Conservation (phyloP, 2,888 invertebrate genomes). For the Sclerodermus sp. region DNA sequence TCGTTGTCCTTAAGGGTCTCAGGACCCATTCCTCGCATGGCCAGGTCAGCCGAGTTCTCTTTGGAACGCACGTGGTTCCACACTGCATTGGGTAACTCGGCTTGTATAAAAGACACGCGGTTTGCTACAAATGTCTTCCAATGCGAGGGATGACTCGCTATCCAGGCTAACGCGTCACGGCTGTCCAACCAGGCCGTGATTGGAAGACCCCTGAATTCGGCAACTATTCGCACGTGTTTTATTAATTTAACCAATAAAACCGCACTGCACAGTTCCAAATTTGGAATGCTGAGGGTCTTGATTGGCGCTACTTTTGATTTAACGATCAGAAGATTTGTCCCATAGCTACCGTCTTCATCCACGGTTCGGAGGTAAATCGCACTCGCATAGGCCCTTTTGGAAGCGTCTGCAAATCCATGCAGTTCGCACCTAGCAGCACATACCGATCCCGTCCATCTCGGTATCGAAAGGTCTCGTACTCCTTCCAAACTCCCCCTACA, state of each 20-base stretch:
- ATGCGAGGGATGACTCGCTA: slow-evolving; percentile 11
- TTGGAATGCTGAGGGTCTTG: slow-evolving; percentile 11
- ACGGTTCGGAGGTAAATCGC: neutral
- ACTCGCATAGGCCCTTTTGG: neutral
- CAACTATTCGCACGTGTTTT: no score
- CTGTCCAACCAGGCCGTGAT: slow-evolving; percentile 17
- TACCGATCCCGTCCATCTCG: no score
- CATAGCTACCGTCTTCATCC: neutral
- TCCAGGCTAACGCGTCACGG: slow-evolving; percentile 20
- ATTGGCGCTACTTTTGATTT: slow-evolving; percentile 15
- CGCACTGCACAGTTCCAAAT: slow-evolving; percentile 11
- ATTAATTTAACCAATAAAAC: slow-evolving; percentile 4
- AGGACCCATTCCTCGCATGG: slow-evolving; percentile 7
- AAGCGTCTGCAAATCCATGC: neutral
- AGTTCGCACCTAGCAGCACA: no score
- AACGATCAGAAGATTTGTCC: neutral
- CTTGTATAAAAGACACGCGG: slow-evolving; percentile 13
- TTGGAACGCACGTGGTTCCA: no score
- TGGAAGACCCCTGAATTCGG: neutral
- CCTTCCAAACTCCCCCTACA: no score
- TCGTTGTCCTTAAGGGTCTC: slow-evolving; percentile 4
- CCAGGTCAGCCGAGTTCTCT: no score
- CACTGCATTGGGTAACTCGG: no score
- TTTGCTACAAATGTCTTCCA: slow-evolving; percentile 19
- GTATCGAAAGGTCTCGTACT: no score